Percentiles rank a stretch among this genome's conserved stretches.
phyloP scores from a whole-genome alignment of 2,888 invertebrate genomes.

The Euphydryas editha region DNA sequence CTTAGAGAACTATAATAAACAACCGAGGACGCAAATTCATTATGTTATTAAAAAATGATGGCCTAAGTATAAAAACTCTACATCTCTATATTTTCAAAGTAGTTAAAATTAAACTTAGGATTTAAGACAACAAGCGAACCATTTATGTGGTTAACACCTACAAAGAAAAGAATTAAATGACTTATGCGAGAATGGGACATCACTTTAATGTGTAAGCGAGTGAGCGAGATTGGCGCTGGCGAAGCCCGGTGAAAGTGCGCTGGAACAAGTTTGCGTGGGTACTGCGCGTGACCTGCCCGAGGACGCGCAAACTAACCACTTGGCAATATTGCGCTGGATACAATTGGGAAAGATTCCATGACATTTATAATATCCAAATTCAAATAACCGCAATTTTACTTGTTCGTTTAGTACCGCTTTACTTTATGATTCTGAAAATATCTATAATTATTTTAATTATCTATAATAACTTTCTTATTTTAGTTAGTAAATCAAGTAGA shows the following conservation, averaged over 20 bases:
- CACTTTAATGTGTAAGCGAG: slow-evolving; percentile 61
- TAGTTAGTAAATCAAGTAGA: no score
- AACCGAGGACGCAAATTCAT: neutral
- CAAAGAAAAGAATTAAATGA: slow-evolving; percentile 4
- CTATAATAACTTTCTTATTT: no score
- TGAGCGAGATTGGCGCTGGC: slow-evolving; percentile 56
- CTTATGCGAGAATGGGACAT: slow-evolving; percentile 43
- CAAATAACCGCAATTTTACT: neutral
- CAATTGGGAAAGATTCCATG: slow-evolving; percentile 38
- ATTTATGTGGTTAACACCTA: neutral
- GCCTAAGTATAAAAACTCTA: neutral
- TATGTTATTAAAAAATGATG: neutral
- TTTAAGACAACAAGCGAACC: neutral
- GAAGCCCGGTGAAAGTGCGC: slow-evolving; percentile 78
- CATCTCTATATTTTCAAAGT: neutral
- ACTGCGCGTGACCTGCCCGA: slow-evolving; percentile 79
- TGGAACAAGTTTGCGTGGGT: slow-evolving; percentile 76
- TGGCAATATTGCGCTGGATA: slow-evolving; percentile 54
- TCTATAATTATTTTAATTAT: no score
- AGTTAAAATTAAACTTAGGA: neutral
- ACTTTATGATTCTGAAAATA: no score
- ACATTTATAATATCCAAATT: neutral
- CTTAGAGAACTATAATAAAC: neutral
- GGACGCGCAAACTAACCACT: slow-evolving; percentile 68
- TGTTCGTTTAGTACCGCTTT: neutral